These are phyloP conservation scores for Pygocentrus nattereri DNA, from an alignment of 2,797 vertebrate genomes.

Conservation along the genomic window DNA sequence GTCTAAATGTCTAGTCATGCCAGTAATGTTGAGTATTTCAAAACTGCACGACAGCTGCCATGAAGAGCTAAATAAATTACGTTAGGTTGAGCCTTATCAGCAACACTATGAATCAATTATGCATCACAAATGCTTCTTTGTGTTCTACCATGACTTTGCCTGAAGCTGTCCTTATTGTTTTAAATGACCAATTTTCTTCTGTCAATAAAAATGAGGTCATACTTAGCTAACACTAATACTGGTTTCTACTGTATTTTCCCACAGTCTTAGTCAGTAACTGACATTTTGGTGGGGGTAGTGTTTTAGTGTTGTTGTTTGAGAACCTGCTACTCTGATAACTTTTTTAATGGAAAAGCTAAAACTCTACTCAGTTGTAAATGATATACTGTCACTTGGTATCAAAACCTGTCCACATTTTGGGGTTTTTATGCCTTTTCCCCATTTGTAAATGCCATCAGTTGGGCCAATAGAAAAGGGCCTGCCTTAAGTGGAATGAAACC, in stretches of 20 bases:
- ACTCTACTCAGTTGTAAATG: conserved; percentile 1
- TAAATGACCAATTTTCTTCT: not conserved
- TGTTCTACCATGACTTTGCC: not conserved
- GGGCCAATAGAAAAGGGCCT: too few species aligned
- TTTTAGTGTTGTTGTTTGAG: not conserved
- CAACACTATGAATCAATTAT: conserved; percentile 29
- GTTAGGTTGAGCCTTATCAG: conserved; percentile 41
- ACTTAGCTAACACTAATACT: conserved; percentile 21
- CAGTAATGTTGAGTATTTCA: conserved; percentile 13
- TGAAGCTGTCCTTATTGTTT: conserved; percentile 32
- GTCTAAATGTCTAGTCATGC: not conserved
- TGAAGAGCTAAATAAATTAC: conserved; percentile 33
- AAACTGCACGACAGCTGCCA: not conserved
- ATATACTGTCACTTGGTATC: too few species aligned
- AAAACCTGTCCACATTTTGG: too few species aligned
- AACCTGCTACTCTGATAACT: conserved; percentile 7
- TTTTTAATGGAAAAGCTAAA: too few species aligned
- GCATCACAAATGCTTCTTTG: conserved; percentile 14
- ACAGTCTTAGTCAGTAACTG: not conserved
- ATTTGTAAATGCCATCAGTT: too few species aligned
- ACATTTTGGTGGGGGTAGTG: not conserved
- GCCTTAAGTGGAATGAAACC: too few species aligned
- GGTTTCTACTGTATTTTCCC: not conserved
- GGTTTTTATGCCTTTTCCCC: too few species aligned
- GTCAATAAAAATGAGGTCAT: conserved; percentile 17